Base-by-base conservation (phyloP, 2,888 invertebrate species). In the Cabera pusaria region DNA sequence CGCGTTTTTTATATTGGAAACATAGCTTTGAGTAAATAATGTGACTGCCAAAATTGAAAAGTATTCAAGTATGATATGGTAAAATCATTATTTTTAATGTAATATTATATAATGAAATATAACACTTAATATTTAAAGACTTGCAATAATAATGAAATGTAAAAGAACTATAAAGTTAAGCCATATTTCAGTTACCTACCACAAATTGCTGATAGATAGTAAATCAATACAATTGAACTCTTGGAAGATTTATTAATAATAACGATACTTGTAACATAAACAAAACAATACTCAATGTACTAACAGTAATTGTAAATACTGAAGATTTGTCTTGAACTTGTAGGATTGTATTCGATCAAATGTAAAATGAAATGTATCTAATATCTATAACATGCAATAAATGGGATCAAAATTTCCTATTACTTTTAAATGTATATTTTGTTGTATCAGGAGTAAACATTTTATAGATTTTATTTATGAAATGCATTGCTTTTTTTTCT, bases 41-140 rank as follows among this genome's bases (percentile, higher is more conserved):
- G 71, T 73, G 77, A 75, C 78, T 76, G 82, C 83, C 81, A 82
- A 83, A 33, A 81, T 72, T 66, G 71, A 49, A 72, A 74, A 81
- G 80, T 82, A 82, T 82, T 79, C 63, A 72, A 77, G 56, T 46
- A 58, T 59, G 60, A 58, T 68, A 59, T 68, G 62, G 63, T 68
- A 37, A 61, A 61, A 70, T 70, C 63, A 67, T 70, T 62, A 56
- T 52, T 26, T 20, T 32, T 45, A n/a, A 28, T 17, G 19, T 32
- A 42, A 37, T 45, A 7, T 38, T 39, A 27, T 43, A 8, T 44
- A 44, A 38, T 11, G 16, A 53, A 52, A 45, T 52, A 20, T 56
- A 49, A 33, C 46, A 52, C 26, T 14, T 14, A 14, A 14, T 3
- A 14, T 14, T 14, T 14, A 14, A 14, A 14, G 3, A 14, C 14